These are phyloP conservation scores for Hystrix cristata DNA, from an alignment of 2,113 vertebrate species.

Conservation along the genomic window DNA sequence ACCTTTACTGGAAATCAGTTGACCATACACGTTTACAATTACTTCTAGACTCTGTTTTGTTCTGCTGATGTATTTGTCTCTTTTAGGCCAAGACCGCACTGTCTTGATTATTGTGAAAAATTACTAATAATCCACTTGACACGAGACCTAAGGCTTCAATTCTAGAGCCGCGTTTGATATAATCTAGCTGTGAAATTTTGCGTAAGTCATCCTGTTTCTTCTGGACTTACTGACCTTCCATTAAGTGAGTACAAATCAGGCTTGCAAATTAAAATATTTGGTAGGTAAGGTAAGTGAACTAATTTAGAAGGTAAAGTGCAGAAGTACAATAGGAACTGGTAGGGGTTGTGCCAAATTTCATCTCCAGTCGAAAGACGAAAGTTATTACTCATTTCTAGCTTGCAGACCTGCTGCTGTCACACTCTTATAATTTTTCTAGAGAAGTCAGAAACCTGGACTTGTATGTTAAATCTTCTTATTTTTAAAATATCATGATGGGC, in stretches of 20 bases:
- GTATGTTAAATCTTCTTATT: slow-evolving; percentile 8
- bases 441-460: slow-evolving; percentile 35
- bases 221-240: background rate
- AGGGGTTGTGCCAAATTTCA: background rate
- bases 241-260: background rate
- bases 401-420: background rate
- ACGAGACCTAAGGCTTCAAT: background rate
- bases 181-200: slow-evolving; percentile 19
- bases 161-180: background rate
- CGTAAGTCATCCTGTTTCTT: background rate
- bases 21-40: background rate
- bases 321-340: background rate
- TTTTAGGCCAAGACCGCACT: background rate
- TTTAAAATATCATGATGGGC: background rate
- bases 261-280: slow-evolving; percentile 30
- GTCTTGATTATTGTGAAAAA: slow-evolving; percentile 35
- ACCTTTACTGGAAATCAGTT: slow-evolving; percentile 46
- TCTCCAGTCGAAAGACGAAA: background rate
- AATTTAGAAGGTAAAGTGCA: background rate
- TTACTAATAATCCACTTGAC: background rate
- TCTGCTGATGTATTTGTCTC: background rate
- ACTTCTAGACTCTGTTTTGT: slow-evolving; percentile 42
- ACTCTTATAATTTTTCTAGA: background rate
- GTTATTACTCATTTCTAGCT: background rate
- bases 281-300: background rate